Evolutionary conservation across 2,888 invertebrate genomes (phyloP).

Genomic region (Papilio demoleus): DNA sequence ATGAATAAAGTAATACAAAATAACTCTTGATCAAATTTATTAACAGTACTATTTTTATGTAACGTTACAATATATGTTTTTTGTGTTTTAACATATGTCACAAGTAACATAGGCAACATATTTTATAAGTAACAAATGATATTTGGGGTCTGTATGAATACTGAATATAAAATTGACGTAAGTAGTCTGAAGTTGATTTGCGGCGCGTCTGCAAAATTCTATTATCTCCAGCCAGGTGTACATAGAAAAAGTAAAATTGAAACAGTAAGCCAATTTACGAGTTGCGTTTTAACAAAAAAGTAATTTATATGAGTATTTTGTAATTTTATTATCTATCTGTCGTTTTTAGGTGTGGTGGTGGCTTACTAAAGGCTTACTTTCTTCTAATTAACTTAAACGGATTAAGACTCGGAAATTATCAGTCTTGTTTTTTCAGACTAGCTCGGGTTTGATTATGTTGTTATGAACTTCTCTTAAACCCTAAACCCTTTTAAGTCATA

Average conservation of each 20-base stretch:
- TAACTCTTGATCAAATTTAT: neutral
- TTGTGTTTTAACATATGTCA: neutral
- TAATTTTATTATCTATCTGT: neutral
- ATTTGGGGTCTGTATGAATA: slow-evolving; percentile 36
- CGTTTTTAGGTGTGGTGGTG: too few species aligned
- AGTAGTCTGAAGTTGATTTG: slow-evolving; percentile 40
- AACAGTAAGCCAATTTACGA: slow-evolving; percentile 25
- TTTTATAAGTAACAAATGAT: slow-evolving; percentile 30
- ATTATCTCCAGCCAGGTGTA: slow-evolving; percentile 41
- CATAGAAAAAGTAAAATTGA: slow-evolving; percentile 32
- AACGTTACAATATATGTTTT: neutral
- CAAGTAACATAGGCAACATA: slow-evolving; percentile 2
- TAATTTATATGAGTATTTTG: neutral
- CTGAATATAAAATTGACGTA: slow-evolving; percentile 40
- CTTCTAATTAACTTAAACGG: too few species aligned
- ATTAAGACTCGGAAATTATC: too few species aligned
- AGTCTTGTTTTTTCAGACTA: too few species aligned
- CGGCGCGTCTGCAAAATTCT: slow-evolving; percentile 38
- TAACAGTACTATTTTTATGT: neutral
- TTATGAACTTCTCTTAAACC: neutral
- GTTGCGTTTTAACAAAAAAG: neutral
- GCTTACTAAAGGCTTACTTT: too few species aligned
- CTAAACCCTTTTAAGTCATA: neutral
- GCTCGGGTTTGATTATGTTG: neutral
- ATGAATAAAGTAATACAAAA: too few species aligned